Evolutionary conservation across 2,888 invertebrate species (phyloP).

Genomic region (Malachius bipustulatus): DNA sequence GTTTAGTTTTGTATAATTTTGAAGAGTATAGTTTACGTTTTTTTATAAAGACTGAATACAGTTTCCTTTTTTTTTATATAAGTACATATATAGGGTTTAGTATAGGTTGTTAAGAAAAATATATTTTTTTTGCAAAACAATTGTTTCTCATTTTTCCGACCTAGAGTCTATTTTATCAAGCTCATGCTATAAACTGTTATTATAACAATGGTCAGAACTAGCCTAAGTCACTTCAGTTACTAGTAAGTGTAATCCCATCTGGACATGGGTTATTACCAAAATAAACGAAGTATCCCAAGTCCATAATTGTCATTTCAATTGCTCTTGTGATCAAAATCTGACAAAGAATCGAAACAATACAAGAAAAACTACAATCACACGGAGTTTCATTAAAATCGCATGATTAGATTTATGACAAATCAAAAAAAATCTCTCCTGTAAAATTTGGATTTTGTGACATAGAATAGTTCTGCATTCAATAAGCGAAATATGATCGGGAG

Average conservation of each 20-base stretch:
- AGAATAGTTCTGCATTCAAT: constrained; percentile 4
- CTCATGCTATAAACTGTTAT: no score
- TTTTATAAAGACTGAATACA: no score
- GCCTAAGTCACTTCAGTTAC: not conserved
- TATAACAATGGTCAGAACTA: constrained; percentile 5
- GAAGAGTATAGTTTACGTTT: no score
- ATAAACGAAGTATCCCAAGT: constrained; percentile 4
- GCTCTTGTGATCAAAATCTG: not conserved
- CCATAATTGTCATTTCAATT: not conserved
- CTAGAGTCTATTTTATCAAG: no score
- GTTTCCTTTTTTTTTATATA: no score
- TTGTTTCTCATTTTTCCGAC: no score
- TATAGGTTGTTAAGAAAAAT: no score
- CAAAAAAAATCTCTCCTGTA: constrained; percentile 5
- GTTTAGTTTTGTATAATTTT: no score
- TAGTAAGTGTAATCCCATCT: not conserved
- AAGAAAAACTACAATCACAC: not conserved
- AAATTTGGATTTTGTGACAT: no score
- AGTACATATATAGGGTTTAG: no score
- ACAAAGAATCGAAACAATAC: not conserved
- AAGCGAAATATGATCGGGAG: no score
- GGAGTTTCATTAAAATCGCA: not conserved
- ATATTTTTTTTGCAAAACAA: no score
- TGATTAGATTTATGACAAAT: not conserved
- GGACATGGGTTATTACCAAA: constrained; percentile 5